These are phyloP conservation scores for Melospiza melodia DNA, from an alignment of 2,113 vertebrate species.

Conservation along the genomic window DNA sequence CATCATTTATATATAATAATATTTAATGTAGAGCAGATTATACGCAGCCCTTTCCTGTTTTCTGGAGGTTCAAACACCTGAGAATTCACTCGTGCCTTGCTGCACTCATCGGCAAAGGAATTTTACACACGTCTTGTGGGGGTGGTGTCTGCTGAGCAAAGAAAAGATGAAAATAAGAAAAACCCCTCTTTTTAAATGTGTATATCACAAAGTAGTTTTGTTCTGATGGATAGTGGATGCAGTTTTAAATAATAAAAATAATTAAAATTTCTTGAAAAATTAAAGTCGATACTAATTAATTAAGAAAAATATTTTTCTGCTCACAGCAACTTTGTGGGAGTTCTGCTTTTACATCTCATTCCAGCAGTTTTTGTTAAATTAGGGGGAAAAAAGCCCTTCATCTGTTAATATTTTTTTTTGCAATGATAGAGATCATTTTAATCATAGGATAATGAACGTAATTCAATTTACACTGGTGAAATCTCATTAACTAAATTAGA, in stretches of 20 bases:
- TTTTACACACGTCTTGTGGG: accelerated
- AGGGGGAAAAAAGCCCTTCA: background rate
- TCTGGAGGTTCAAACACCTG: background rate
- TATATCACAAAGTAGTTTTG: background rate
- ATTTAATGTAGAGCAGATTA: background rate
- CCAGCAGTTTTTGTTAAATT: background rate
- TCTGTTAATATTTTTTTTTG: background rate
- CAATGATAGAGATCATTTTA: background rate
- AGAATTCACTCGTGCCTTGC: background rate
- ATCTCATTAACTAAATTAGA: constrained; percentile 51
- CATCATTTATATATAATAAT: background rate
- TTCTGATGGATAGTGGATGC: accelerated
- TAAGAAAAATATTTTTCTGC: background rate
- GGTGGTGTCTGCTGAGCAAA: background rate
- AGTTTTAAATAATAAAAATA: background rate
- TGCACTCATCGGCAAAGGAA: accelerated
- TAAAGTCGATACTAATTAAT: background rate
- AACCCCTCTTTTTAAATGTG: accelerated
- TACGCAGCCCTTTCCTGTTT: background rate
- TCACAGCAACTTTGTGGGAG: accelerated
- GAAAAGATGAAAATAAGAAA: accelerated
- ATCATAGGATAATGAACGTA: background rate
- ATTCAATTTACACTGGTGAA: constrained; percentile 41
- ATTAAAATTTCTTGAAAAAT: accelerated
- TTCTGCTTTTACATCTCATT: background rate